These are phyloP conservation scores for Abramis brama DNA, from an alignment of 2,113 vertebrate genomes.

Conservation along the genomic window DNA sequence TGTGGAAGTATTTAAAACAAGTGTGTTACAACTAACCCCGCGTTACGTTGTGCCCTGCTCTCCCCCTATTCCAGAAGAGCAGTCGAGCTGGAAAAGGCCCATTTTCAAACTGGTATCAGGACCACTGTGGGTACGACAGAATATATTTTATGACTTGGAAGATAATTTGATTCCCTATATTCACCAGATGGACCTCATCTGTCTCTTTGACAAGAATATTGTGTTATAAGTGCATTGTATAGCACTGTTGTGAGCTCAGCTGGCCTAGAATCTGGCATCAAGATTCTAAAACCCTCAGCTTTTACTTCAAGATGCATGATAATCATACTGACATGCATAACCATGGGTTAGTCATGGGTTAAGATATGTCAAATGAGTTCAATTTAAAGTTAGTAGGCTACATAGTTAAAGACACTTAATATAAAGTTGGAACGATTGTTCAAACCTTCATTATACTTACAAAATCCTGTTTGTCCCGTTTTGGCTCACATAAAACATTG, in stretches of 20 bases:
- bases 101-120: neutral
- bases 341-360: neutral
- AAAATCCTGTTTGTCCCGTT: neutral
- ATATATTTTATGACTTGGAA: constrained; percentile 14
- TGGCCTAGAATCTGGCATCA: constrained; percentile 22
- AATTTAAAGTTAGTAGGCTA: no score
- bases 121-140: neutral
- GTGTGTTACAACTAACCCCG: no score
- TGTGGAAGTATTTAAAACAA: no score
- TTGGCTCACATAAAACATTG: neutral
- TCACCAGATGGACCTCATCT: constrained; percentile 53
- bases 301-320: neutral
- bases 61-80: neutral
- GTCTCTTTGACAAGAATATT: constrained; percentile 41
- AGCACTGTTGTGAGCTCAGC: constrained; percentile 1
- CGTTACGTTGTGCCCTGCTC: no score
- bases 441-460: neutral
- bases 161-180: constrained; percentile 23
- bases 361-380: no score
- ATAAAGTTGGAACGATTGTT: no score
- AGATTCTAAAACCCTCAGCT: neutral
- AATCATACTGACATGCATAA: neutral
- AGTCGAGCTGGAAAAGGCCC: neutral
- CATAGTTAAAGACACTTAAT: no score
- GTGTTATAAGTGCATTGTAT: constrained; percentile 20